phyloP scores from a whole-genome alignment of 2,888 invertebrate species.

The Pachycephus smyrnensis region DNA sequence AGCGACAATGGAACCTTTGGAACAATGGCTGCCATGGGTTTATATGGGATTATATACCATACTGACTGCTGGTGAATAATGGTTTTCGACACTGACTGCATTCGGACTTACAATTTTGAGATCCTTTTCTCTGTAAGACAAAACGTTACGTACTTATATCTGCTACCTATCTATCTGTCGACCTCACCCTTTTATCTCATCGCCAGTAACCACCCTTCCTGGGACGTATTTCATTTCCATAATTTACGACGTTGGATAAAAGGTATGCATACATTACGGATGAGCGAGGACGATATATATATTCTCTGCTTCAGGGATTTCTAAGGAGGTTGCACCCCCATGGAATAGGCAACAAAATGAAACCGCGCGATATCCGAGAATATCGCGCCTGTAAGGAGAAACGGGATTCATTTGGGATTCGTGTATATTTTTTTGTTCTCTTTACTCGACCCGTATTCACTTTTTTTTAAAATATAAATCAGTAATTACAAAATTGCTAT shows the following conservation, averaged over 20 bases:
- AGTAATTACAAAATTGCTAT: neutral
- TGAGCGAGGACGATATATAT: neutral
- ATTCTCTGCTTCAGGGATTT: slow-evolving; percentile 1
- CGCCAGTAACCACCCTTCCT: neutral
- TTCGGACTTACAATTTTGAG: neutral
- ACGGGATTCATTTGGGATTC: neutral
- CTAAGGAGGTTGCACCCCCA: neutral
- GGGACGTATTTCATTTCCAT: neutral
- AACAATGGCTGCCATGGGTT: neutral
- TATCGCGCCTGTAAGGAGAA: neutral
- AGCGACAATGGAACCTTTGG: neutral
- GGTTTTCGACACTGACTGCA: neutral
- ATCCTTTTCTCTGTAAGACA: neutral
- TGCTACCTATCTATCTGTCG: neutral
- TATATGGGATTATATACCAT: neutral
- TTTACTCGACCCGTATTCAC: neutral
- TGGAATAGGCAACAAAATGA: neutral
- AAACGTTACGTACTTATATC: neutral
- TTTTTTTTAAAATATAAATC: neutral
- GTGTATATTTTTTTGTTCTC: neutral
- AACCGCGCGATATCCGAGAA: neutral
- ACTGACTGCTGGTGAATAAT: neutral
- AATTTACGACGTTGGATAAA: slow-evolving; percentile 4
- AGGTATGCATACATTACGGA: slow-evolving; percentile 4
- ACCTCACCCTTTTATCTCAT: neutral